Base-by-base conservation (phyloP, 2,113 vertebrate genomes). In the Onychostoma macrolepis region DNA sequence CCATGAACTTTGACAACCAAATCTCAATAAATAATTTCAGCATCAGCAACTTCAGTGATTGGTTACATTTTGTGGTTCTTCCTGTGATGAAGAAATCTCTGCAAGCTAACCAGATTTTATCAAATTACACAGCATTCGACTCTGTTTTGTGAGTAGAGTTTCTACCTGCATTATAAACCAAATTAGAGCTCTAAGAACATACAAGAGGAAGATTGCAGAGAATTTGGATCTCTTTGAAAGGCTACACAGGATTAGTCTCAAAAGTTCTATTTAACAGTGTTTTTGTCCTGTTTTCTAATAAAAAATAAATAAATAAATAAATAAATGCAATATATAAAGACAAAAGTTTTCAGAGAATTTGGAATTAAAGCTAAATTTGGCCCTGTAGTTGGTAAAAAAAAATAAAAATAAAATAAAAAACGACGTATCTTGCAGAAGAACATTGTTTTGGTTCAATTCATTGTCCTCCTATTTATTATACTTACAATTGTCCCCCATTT, bases 101-200 rank as follows among this genome's bases (percentile, higher is more conserved):
- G 53, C 63, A 9, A 13, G 1, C 7, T 26, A 78, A 72, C 81
- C 50, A 58, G 71, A 89, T 48, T 24, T 48, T 85, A 24, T 33
- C 83, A 3, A 13, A 19, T 21, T 13, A 38, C 45, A 45, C 56
- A 50, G n/a, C 6, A 19, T 56, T 4, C 86, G 43, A n/a, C 69
- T 6, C 26, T 72, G 28, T 89, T 61, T 86, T 90, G 89, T 90
- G 67, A 90, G 89, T 90, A 83, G 26, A 56, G 58, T 10, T 30
- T 53, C 26, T 50, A 28, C 17, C 45, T 78, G n/a, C n/a, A 15
- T 26, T 45, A 15, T 75, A 26, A 13, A 67, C 63, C 63, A 30
- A 48, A 45, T 48, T 76, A 76, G 2, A 76, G 26, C 17, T 21
- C 43, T 33, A 4, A 53, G 26, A 30, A 21, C 15, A 50, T 11